These are phyloP conservation scores for Actinopyga echinites DNA, from an alignment of 53 echinoderm and acorn worm species.

Conservation along the genomic window DNA sequence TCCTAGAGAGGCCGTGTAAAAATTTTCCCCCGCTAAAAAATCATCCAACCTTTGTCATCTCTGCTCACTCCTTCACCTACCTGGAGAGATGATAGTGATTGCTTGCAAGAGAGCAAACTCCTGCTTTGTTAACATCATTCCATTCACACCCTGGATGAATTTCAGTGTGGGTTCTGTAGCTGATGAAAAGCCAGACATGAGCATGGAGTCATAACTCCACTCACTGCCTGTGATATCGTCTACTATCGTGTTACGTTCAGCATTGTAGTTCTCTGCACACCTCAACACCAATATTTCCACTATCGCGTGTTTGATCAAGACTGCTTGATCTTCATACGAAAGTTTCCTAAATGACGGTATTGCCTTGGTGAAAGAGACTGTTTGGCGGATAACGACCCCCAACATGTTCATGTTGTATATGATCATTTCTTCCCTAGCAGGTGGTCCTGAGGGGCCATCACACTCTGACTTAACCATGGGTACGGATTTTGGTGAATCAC, in stretches of 20 bases:
- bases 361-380: conserved; percentile 98
- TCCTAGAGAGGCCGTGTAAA: too few species aligned
- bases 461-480: conserved; percentile 16
- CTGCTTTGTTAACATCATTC: conserved; percentile 77
- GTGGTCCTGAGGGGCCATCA: neutral
- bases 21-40: too few species aligned
- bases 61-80: conserved; percentile 43
- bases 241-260: conserved; percentile 88
- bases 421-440: conserved; percentile 70
- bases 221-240: conserved; percentile 99
- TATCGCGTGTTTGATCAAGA: conserved; percentile 95
- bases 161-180: conserved; percentile 90
- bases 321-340: conserved; percentile 97
- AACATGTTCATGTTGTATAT: conserved; percentile 93
- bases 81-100: conserved; percentile 95
- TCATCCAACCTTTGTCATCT: too few species aligned
- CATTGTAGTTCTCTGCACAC: conserved; percentile 94
- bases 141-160: conserved; percentile 88
- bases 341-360: conserved; percentile 89
- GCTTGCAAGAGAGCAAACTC: conserved; percentile 95
- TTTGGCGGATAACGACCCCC: conserved; percentile 95
- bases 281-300: conserved; percentile 94
- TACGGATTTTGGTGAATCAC: conserved; percentile 27
- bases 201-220: conserved; percentile 92
- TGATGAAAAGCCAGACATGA: conserved; percentile 89